These are phyloP conservation scores for Atherinomorus stipes DNA, from an alignment of 2,113 vertebrate species.

Conservation along the genomic window DNA sequence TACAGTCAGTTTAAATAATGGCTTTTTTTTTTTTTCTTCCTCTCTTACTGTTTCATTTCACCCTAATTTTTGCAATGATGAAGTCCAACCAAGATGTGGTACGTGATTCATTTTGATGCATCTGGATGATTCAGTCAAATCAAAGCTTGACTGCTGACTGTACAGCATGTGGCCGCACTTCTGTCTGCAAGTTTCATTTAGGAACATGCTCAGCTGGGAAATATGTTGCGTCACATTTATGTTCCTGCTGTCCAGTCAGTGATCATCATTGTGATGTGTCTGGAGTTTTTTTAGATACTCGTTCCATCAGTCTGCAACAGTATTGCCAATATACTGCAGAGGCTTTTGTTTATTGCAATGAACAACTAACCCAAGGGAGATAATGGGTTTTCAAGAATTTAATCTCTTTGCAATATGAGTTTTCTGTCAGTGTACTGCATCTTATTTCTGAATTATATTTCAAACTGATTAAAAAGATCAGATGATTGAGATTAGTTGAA, in stretches of 20 bases:
- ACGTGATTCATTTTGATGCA: constrained; percentile 41
- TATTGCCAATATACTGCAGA: background rate
- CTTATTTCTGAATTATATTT: constrained; percentile 3
- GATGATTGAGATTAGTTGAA: constrained; percentile 11
- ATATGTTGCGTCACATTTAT: constrained; percentile 11
- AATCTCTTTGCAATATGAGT: constrained; percentile 21
- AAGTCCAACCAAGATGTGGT: constrained; percentile 11
- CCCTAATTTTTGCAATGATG: constrained; percentile 1
- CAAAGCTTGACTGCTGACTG: constrained; percentile 11
- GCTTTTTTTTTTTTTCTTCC: background rate
- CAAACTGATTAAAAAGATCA: background rate
- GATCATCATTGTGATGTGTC: constrained; percentile 1
- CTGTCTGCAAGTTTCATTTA: background rate
- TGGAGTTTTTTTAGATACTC: background rate
- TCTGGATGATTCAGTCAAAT: constrained; percentile 11
- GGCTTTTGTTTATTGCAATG: constrained; percentile 23
- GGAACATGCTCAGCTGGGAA: constrained; percentile 13
- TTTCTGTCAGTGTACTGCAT: background rate
- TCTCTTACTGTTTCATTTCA: background rate
- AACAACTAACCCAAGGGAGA: constrained; percentile 4
- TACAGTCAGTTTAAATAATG: background rate
- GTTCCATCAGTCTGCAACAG: constrained; percentile 2
- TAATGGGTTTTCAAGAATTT: constrained; percentile 45
- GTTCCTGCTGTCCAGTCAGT: constrained; percentile 17
- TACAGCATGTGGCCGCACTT: background rate